phyloP scores from a whole-genome alignment of 1,140 invertebrate genomes.

The Meloidogyne floridensis region DNA sequence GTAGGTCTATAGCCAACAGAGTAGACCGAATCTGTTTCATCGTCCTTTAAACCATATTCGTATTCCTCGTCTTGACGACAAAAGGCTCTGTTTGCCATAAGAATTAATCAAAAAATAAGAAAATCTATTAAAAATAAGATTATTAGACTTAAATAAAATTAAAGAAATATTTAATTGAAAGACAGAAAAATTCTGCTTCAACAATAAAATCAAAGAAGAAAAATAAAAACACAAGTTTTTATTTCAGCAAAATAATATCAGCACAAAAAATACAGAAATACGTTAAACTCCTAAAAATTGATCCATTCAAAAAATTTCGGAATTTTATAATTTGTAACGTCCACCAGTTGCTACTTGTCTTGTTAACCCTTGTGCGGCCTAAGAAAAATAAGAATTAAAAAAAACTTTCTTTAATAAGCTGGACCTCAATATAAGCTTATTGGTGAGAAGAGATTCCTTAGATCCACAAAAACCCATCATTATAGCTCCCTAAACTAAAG shows the following conservation, averaged over 20 bases:
- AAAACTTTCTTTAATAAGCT: no score
- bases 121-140: neutral
- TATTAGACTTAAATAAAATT: no score
- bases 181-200: no score
- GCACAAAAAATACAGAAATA: neutral
- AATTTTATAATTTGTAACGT: constrained; percentile 27
- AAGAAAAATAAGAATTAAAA: no score
- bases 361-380: constrained; percentile 19
- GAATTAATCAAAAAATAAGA: neutral
- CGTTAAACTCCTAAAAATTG: neutral
- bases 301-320: no score
- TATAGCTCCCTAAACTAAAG: no score
- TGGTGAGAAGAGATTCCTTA: no score
- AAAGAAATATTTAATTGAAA: no score
- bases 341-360: constrained; percentile 21
- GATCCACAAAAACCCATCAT: no score
- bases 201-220: no score
- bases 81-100: constrained; percentile 32
- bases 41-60: constrained; percentile 45
- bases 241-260: neutral
- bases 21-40: constrained; percentile 51
- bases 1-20: constrained; percentile 52
- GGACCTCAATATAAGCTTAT: no score
- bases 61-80: constrained; percentile 38
- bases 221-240: no score